These are phyloP conservation scores for Enteromius afrohamiltoni DNA, from an alignment of 2,797 vertebrate genomes.

Conservation along the genomic window DNA sequence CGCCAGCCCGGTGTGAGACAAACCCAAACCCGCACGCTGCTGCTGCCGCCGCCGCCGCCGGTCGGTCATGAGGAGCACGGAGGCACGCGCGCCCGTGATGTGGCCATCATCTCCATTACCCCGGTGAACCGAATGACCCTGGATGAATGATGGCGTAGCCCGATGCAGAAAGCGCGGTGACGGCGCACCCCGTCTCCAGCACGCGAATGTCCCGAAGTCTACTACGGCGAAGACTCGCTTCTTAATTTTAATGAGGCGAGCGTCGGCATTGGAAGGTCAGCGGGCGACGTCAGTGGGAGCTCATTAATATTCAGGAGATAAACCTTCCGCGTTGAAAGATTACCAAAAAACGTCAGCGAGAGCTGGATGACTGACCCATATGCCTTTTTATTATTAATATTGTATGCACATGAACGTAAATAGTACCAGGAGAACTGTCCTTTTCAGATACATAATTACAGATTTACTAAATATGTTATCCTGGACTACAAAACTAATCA, in stretches of 20 bases:
- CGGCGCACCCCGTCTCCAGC: slow-evolving; percentile 67
- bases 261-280: slow-evolving; percentile 3
- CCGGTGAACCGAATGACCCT: slow-evolving; percentile 62
- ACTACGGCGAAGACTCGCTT: slow-evolving; percentile 1
- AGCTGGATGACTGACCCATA: background rate
- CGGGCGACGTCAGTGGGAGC: background rate
- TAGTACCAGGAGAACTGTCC: background rate
- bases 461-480: too few species aligned
- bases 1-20: slow-evolving; percentile 55
- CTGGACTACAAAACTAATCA: too few species aligned
- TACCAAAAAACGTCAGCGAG: background rate
- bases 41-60: slow-evolving; percentile 4
- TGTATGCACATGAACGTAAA: background rate
- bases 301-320: slow-evolving; percentile 5
- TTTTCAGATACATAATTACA: too few species aligned
- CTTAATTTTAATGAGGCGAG: slow-evolving; percentile 15
- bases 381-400: background rate
- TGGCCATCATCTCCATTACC: slow-evolving; percentile 68
- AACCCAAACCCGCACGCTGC: slow-evolving; percentile 37
- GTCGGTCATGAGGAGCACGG: slow-evolving; percentile 50
- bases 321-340: background rate
- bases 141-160: slow-evolving; percentile 48
- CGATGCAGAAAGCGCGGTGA: slow-evolving; percentile 59
- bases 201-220: slow-evolving; percentile 36
- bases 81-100: slow-evolving; percentile 64